A percentile compares a stretch with the other conserved stretches of the same genome.
These are phyloP conservation scores for Pleuronectes platessa DNA, from an alignment of 2,113 vertebrate species.

Conservation along the genomic window DNA sequence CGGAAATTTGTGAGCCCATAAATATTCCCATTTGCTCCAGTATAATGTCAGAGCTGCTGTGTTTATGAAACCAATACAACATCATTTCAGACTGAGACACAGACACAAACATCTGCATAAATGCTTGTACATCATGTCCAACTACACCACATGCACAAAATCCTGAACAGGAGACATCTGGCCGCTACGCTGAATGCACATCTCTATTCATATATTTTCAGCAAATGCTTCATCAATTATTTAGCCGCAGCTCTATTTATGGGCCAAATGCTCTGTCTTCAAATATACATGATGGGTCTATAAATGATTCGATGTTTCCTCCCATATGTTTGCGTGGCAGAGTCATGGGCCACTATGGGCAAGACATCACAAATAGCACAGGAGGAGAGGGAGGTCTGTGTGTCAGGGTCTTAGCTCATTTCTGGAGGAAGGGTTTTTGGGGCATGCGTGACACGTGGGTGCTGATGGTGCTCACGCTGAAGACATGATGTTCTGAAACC, in stretches of 20 bases:
- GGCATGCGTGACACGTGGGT: slow-evolving; percentile 32
- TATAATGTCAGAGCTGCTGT: background rate
- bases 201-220: slow-evolving; percentile 62
- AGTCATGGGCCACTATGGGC: slow-evolving; percentile 32
- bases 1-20: background rate
- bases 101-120: slow-evolving; percentile 10
- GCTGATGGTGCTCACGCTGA: slow-evolving; percentile 14
- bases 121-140: slow-evolving; percentile 28
- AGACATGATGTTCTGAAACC: slow-evolving; percentile 18
- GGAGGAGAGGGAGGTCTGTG: slow-evolving; percentile 40
- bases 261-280: slow-evolving; percentile 70
- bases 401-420: slow-evolving; percentile 58
- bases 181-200: slow-evolving; percentile 24
- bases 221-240: slow-evolving; percentile 75
- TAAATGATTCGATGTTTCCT: slow-evolving; percentile 71
- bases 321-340: slow-evolving; percentile 56
- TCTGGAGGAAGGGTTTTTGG: slow-evolving; percentile 25
- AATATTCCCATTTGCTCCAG: background rate
- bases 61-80: slow-evolving; percentile 4
- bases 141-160: slow-evolving; percentile 14
- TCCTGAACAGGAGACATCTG: slow-evolving; percentile 33
- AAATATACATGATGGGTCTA: slow-evolving; percentile 78
- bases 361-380: slow-evolving; percentile 41
- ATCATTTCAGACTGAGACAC: background rate
- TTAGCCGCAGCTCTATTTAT: slow-evolving; percentile 72